Evolutionary conservation across 1,140 invertebrate species (phyloP).

Genomic region (Hormaphis cornu): DNA sequence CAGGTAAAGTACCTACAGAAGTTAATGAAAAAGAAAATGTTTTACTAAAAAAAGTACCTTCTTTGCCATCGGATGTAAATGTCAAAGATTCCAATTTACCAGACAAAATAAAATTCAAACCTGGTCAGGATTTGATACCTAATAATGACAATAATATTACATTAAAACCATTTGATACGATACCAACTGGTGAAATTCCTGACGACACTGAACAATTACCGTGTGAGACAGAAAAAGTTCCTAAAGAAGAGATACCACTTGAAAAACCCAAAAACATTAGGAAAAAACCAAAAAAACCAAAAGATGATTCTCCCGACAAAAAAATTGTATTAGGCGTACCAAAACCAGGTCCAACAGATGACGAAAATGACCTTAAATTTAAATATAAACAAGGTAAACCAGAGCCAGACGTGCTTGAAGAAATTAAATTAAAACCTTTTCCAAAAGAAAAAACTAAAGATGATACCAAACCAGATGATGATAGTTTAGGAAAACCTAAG

Average conservation of each 20-base stretch:
- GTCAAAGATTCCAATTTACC: conserved; percentile 37
- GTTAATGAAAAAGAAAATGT: conserved; percentile 38
- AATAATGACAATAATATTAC: conserved; percentile 38
- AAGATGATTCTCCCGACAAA: conserved; percentile 43
- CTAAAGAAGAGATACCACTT: conserved; percentile 39
- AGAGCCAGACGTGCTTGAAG: conserved; percentile 38
- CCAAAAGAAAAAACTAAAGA: conserved; percentile 23
- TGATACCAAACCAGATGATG: conserved; percentile 34
- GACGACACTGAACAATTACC: conserved; percentile 34
- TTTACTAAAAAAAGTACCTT: conserved; percentile 37
- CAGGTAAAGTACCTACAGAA: conserved; percentile 30
- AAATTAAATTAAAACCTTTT: conserved; percentile 37
- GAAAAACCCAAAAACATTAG: conserved; percentile 35
- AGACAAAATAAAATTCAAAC: neutral
- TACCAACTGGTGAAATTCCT: conserved; percentile 37
- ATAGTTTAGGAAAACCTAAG: conserved; percentile 38
- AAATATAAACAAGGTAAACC: conserved; percentile 43
- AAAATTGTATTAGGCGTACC: conserved; percentile 42
- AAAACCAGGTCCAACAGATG: conserved; percentile 40
- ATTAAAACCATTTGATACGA: conserved; percentile 36
- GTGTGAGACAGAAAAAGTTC: conserved; percentile 37
- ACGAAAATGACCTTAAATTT: conserved; percentile 42
- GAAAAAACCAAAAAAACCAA: conserved; percentile 34
- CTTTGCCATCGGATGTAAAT: conserved; percentile 35
- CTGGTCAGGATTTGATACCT: conserved; percentile 35